Conservation (phyloP, 2,888 invertebrate genomes). For the Pachliopta kotzebuea region DNA sequence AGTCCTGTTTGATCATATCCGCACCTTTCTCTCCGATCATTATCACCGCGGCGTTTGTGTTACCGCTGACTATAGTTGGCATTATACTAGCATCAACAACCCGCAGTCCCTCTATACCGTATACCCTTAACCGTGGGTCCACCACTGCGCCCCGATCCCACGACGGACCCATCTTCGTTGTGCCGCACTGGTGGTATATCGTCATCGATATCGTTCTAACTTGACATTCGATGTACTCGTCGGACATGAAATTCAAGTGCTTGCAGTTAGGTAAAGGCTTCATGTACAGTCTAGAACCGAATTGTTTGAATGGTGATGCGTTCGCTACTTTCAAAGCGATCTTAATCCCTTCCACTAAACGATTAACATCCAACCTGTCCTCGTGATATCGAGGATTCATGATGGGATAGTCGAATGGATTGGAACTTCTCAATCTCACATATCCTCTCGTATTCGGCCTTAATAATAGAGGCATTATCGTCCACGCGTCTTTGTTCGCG, state of each 20-base stretch:
- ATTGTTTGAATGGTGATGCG: constrained; percentile 89
- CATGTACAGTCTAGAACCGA: constrained; percentile 87
- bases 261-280: constrained; percentile 90
- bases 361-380: constrained; percentile 87
- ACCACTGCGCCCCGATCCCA: constrained; percentile 90
- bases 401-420: constrained; percentile 92
- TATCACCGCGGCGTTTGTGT: constrained; percentile 94
- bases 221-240: constrained; percentile 93
- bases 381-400: constrained; percentile 97
- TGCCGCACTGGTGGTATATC: constrained; percentile 94
- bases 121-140: constrained; percentile 87
- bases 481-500: constrained; percentile 89
- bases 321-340: constrained; percentile 87
- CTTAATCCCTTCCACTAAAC: constrained; percentile 91
- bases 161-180: constrained; percentile 92
- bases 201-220: constrained; percentile 93
- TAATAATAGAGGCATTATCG: constrained; percentile 91
- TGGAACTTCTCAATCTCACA: constrained; percentile 86
- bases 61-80: constrained; percentile 93
- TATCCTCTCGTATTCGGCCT: constrained; percentile 90
- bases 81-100: constrained; percentile 94
- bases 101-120: constrained; percentile 88
- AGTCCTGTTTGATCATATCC: constrained; percentile 92
- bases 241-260: constrained; percentile 85
- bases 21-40: constrained; percentile 95